These are phyloP conservation scores for Homarus americanus DNA, from an alignment of 1,140 invertebrate species.

Conservation along the genomic window DNA sequence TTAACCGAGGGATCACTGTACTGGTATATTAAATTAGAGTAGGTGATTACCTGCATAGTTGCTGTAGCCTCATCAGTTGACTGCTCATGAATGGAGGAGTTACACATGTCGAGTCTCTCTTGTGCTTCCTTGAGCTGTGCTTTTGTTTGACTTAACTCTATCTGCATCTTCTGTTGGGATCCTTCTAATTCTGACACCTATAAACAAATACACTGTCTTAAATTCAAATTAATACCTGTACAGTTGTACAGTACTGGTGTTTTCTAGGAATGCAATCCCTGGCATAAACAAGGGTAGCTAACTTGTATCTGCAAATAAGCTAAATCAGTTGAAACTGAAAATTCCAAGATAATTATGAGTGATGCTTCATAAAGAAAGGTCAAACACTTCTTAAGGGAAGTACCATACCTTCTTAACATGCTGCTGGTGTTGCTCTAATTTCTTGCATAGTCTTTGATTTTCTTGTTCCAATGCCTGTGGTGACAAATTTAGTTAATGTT, in stretches of 20 bases:
- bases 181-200: constrained; percentile 15
- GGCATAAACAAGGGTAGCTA: too few species aligned
- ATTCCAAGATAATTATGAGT: too few species aligned
- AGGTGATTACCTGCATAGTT: constrained; percentile 21
- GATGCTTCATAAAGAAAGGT: too few species aligned
- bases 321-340: too few species aligned
- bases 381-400: too few species aligned
- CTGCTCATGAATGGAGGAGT: constrained; percentile 25
- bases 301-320: too few species aligned
- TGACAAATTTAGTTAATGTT: not conserved
- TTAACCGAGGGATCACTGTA: too few species aligned
- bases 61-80: constrained; percentile 37
- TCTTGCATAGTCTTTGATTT: constrained; percentile 39
- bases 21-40: not conserved
- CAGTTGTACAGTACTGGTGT: too few species aligned
- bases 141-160: not conserved
- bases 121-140: constrained; percentile 29
- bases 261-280: too few species aligned
- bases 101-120: constrained; percentile 31
- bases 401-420: constrained; percentile 29
- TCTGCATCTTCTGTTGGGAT: not conserved
- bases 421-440: constrained; percentile 39
- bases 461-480: constrained; percentile 21
- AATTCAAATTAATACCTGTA: too few species aligned
- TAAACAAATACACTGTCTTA: too few species aligned